These are phyloP conservation scores for Nowickia ferox DNA, from an alignment of 2,888 invertebrate species.

Conservation along the genomic window DNA sequence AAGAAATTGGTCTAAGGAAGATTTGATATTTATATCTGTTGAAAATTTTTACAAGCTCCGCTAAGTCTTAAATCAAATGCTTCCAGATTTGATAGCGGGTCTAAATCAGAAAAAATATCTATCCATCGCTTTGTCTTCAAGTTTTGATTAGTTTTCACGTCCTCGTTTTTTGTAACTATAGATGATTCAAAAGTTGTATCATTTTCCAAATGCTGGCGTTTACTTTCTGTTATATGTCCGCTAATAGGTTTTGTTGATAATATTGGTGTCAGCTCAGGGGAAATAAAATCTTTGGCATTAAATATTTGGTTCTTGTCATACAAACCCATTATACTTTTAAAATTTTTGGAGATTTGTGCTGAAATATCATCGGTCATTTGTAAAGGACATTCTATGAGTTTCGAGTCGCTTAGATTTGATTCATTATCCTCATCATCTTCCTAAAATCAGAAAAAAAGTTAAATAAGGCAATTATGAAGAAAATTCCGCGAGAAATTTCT, in stretches of 20 bases:
- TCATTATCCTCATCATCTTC: slow-evolving; percentile 76
- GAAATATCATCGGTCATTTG: slow-evolving; percentile 75
- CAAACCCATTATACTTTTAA: slow-evolving; percentile 70
- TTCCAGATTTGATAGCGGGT: slow-evolving; percentile 80
- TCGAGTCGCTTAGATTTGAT: slow-evolving; percentile 15
- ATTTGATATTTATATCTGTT: slow-evolving; percentile 77
- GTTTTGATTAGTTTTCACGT: slow-evolving; percentile 49
- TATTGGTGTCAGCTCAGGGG: background rate
- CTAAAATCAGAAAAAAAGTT: too few relatives aligned
- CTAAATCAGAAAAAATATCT: slow-evolving; percentile 80
- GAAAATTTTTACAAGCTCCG: slow-evolving; percentile 77
- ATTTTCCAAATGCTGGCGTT: background rate
- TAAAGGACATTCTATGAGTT: slow-evolving; percentile 3
- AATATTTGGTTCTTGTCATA: slow-evolving; percentile 8
- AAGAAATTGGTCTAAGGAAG: background rate
- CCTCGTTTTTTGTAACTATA: background rate
- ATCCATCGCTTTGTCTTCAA: slow-evolving; percentile 77
- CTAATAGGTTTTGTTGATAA: slow-evolving; percentile 5
- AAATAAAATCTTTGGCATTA: background rate
- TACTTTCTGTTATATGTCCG: background rate
- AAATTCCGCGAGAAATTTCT: too few relatives aligned
- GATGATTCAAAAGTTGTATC: slow-evolving; percentile 1
- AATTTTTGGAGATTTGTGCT: slow-evolving; percentile 75
- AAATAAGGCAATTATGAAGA: too few relatives aligned
- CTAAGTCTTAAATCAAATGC: slow-evolving; percentile 80